Conservation (phyloP, 92 coral and sea anemone species). For the Phenganax marumi region DNA sequence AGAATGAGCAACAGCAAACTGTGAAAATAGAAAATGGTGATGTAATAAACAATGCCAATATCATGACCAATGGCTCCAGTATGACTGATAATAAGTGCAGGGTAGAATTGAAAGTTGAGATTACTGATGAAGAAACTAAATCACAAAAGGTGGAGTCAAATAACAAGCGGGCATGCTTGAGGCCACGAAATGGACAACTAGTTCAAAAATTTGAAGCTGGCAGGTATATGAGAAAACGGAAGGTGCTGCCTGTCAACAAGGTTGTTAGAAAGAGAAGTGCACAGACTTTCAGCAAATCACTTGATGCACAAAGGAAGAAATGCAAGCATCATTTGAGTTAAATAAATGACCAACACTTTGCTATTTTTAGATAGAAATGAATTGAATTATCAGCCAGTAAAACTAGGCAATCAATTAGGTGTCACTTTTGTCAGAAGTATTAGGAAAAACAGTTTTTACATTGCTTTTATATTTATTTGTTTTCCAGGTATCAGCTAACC, state of each 20-base stretch:
- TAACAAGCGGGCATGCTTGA: conserved; percentile 9
- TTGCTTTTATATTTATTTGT: too few species aligned
- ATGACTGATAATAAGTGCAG: neutral
- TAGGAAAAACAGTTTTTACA: too few species aligned
- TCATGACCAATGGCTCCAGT: neutral
- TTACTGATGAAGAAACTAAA: conserved; percentile 1
- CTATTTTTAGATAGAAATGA: neutral
- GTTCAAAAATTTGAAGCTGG: conserved; percentile 20
- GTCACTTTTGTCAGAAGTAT: too few species aligned
- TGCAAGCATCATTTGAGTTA: neutral
- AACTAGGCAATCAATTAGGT: too few species aligned
- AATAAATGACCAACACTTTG: neutral
- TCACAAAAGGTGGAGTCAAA: neutral
- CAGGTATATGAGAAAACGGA: conserved; percentile 15
- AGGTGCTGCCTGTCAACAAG: neutral
- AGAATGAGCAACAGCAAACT: neutral
- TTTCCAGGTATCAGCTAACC: too few species aligned
- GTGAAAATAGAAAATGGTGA: neutral
- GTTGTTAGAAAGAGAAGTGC: neutral
- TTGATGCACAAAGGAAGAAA: conserved; percentile 19
- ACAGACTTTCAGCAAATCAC: neutral
- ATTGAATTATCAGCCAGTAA: too few species aligned
- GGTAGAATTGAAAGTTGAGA: neutral
- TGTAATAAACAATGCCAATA: neutral
- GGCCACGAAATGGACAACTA: conserved; percentile 25